A percentile compares a stretch with the other conserved stretches of the same genome.
phyloP scores from a whole-genome alignment of 1,140 invertebrate genomes.

The Cherax quadricarinatus region DNA sequence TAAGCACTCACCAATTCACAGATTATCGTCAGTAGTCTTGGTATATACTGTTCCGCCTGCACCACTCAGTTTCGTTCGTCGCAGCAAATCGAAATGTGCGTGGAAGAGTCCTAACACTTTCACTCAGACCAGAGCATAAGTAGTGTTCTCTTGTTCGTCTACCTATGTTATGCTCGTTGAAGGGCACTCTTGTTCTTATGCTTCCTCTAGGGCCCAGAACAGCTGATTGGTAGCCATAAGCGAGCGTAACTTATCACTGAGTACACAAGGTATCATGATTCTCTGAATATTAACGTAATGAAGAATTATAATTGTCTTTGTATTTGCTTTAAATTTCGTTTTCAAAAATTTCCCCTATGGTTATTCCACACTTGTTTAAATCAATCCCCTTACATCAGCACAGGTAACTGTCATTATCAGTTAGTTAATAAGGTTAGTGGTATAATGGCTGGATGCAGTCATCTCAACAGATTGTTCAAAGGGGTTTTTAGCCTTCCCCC shows the following conservation, averaged over 20 bases:
- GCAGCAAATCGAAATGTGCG: conserved; percentile 13
- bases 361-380: not conserved
- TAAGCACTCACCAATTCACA: conserved; percentile 4
- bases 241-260: not conserved
- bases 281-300: not conserved
- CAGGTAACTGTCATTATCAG: no score
- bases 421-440: no score
- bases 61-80: conserved; percentile 4
- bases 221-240: not conserved
- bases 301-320: no score
- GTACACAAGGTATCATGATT: not conserved
- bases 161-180: not conserved
- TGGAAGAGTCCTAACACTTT: conserved; percentile 1
- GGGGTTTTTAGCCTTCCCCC: no score
- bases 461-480: no score
- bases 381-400: no score
- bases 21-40: not conserved
- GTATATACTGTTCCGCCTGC: conserved; percentile 5
- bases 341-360: not conserved
- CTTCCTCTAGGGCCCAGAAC: not conserved
- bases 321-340: no score
- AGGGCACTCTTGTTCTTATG: not conserved
- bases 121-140: not conserved
- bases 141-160: not conserved
- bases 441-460: no score